Conservation (phyloP, 2,113 vertebrate species). For the Miniopterus natalensis region DNA sequence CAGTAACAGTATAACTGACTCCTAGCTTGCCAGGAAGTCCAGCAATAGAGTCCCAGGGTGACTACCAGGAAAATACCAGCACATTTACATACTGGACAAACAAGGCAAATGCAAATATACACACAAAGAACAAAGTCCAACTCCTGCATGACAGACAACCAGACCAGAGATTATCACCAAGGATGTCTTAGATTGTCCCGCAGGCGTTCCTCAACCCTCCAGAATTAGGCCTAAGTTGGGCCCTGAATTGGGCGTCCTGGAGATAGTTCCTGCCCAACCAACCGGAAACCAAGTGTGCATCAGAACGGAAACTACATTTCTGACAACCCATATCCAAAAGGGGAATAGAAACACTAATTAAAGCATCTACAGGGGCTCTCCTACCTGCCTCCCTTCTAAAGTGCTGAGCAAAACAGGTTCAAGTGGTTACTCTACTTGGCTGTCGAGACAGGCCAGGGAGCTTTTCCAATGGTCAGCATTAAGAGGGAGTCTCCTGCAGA, state of each 20-base stretch:
- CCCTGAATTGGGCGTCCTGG: neutral
- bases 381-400: neutral
- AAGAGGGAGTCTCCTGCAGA: neutral
- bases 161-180: neutral
- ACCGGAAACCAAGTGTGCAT: neutral
- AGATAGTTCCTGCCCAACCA: neutral
- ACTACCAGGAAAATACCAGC: neutral
- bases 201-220: neutral
- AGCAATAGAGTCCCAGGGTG: neutral
- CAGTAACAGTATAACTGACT: neutral
- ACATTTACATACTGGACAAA: neutral
- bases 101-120: neutral
- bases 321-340: neutral
- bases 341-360: neutral
- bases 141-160: neutral
- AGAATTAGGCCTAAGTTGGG: neutral
- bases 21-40: neutral
- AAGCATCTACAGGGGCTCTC: too few species aligned
- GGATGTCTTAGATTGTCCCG: neutral
- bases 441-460: neutral
- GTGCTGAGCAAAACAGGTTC: neutral
- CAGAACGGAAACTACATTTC: neutral
- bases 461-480: neutral
- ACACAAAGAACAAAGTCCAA: neutral
- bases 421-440: neutral